These are phyloP conservation scores for Sphenopsis melanotis DNA, from an alignment of 2,797 vertebrate genomes.

Conservation along the genomic window DNA sequence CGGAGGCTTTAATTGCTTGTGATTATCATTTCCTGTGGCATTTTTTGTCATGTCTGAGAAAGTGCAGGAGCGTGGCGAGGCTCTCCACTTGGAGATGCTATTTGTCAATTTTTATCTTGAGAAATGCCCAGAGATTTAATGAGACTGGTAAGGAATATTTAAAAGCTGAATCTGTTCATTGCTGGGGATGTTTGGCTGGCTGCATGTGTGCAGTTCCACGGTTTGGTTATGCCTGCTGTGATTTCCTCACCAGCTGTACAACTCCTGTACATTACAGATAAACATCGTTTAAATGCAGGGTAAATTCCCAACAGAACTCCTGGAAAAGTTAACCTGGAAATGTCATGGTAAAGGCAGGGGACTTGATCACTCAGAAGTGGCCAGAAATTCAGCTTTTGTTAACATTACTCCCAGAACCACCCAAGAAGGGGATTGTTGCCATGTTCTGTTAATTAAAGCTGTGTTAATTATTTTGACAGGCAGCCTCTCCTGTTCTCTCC, in stretches of 20 bases:
- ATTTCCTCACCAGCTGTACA: background rate
- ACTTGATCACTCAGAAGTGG: background rate
- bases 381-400: background rate
- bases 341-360: background rate
- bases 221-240: background rate
- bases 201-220: background rate
- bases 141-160: background rate
- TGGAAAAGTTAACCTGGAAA: background rate
- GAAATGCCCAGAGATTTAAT: background rate
- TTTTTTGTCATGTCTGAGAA: background rate
- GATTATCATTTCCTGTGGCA: background rate
- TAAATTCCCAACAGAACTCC: background rate
- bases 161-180: background rate
- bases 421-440: slow-evolving; percentile 10
- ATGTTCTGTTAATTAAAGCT: slow-evolving; percentile 5
- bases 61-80: background rate
- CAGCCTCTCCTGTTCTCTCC: slow-evolving; percentile 19
- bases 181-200: background rate
- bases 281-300: background rate
- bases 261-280: background rate
- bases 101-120: slow-evolving; percentile 31
- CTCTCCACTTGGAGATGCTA: slow-evolving; percentile 48
- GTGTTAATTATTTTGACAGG: slow-evolving; percentile 33
- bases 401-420: background rate
- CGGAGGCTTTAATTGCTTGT: background rate